Conservation (phyloP, 2,797 vertebrate species). For the Prionace glauca region DNA sequence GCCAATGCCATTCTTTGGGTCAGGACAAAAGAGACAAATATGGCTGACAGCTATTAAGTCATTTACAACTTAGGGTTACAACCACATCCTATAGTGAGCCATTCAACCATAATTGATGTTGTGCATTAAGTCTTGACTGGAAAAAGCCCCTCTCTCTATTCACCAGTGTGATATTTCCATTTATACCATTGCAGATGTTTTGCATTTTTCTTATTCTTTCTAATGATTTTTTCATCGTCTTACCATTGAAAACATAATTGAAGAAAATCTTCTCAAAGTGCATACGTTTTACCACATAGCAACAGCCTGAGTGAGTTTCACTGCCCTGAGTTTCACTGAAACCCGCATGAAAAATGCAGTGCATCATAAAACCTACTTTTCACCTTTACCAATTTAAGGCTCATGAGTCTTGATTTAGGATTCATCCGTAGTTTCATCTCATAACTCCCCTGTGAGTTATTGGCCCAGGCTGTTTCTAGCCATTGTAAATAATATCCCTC, state of each 20-base stretch:
- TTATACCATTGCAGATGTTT: not conserved
- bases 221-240: not conserved
- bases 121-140: not conserved
- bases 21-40: not conserved
- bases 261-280: not conserved
- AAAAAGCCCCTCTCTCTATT: not conserved
- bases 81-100: not conserved
- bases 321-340: not conserved
- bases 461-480: not conserved
- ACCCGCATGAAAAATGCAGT: not conserved
- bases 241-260: not conserved
- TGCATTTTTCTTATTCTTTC: not conserved
- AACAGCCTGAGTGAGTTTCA: not conserved
- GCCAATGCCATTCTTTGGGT: not conserved
- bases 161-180: not conserved
- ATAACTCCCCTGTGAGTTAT: not conserved
- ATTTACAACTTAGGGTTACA: not conserved
- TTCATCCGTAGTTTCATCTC: not conserved
- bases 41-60: not conserved
- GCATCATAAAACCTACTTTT: not conserved
- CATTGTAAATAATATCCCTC: not conserved
- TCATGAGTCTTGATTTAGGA: not conserved
- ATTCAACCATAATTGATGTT: not conserved
- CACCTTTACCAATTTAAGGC: not conserved
- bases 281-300: not conserved